These are phyloP conservation scores for Unio delphinus DNA, from an alignment of 2,888 invertebrate genomes.

Conservation along the genomic window DNA sequence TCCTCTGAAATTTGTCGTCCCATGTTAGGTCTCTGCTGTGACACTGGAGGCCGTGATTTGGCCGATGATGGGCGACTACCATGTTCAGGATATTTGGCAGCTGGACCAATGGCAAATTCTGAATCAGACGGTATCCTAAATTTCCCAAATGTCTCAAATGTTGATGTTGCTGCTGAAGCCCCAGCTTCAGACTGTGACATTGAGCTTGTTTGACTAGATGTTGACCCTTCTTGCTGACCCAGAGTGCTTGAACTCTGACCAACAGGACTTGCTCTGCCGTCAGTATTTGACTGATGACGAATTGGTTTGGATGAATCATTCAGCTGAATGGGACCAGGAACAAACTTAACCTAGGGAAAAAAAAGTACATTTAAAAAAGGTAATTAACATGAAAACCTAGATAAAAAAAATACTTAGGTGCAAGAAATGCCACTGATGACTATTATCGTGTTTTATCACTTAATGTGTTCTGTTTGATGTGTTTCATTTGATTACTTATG, in stretches of 20 bases:
- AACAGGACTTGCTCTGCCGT: constrained; percentile 48
- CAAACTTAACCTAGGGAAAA: too few relatives aligned
- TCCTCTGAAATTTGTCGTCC: constrained; percentile 10
- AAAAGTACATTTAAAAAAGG: too few relatives aligned
- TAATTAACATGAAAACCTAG: too few relatives aligned
- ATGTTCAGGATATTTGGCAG: constrained; percentile 53
- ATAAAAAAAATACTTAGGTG: too few relatives aligned
- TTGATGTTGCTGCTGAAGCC: constrained; percentile 14
- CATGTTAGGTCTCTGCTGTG: constrained; percentile 4
- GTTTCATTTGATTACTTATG: too few relatives aligned
- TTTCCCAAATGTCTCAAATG: constrained; percentile 20
- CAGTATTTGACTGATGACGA: too few relatives aligned
- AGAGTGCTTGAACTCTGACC: constrained; percentile 60
- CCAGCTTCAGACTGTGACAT: constrained; percentile 12
- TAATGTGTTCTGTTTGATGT: too few relatives aligned
- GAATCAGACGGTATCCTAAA: constrained; percentile 8
- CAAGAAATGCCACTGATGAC: too few relatives aligned
- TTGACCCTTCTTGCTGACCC: constrained; percentile 47
- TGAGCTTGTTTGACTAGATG: constrained; percentile 49
- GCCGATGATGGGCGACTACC: constrained; percentile 37
- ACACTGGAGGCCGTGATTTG: constrained; percentile 9
- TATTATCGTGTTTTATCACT: too few relatives aligned
- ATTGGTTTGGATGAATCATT: too few relatives aligned
- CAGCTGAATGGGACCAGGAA: too few relatives aligned
- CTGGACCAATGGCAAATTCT: constrained; percentile 44